Evolutionary conservation across 2,888 invertebrate species (phyloP), one percentile per base, ranked within the genome.

Genomic region (Oeneis ivallda): DNA sequence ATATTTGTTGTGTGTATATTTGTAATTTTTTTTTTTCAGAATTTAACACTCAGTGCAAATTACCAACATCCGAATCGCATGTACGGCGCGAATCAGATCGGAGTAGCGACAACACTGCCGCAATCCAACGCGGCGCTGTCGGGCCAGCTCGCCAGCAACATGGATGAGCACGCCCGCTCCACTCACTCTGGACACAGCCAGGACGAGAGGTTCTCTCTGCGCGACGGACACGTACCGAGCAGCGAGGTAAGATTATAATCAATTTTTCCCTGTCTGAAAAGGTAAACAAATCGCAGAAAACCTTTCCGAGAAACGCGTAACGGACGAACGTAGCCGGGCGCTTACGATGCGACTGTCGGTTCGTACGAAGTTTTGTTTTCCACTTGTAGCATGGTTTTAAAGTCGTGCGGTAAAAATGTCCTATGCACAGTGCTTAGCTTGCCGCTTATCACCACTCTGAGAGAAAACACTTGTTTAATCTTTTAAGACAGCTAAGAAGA

Each of bases 1-100:
- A 37, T 49, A 15, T n/a, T 15, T 50, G 2, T 62, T 1, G 37
- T 26, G 26, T 4, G 26, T 1, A 26, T 26, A 17, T 17, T 41
- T 47, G 15, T 47, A n/a, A n/a, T 57, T 19, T 11, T 61, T 52
- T 57, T 57, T 49, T 80, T 79, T 58, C 71, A 89, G 89, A 87
- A 84, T 67, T 82, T 86, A 70, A 74, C 84, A 1, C 76, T 83
- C 53, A 74, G 82, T 60, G 79, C 83, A 13, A 88, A 87, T 69
- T 87, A 86, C 65, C 83, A 84, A 54, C 82, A 85, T 64, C 75
- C 84, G 2, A 85, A 84, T 60, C 79, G 92, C 15, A 86, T 89
- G 83, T 92, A 85, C 69, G 88, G 87, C 0, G 86, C 92, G 1
- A 92, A 92, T 69, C 92, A 92, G 72, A 87, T 92, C 60, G 92